A percentile compares a stretch with the other conserved stretches of the same genome.
Evolutionary conservation across 2,888 invertebrate species (phyloP).

Genomic region (Capitulum mitella): DNA sequence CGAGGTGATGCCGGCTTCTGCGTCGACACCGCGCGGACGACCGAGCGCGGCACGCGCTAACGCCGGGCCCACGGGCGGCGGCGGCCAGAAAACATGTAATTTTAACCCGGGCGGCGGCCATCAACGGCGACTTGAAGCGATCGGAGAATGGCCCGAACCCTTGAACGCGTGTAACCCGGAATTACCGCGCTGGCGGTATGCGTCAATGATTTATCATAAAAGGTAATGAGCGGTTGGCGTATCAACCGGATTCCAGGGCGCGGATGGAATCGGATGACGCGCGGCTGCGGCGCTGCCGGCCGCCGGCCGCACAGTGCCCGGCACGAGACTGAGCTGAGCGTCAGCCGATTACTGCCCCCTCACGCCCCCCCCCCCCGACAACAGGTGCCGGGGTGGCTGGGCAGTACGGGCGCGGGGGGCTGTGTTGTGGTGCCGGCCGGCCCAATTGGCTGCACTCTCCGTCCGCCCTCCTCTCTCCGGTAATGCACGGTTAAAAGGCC

Average conservation of each 20-base stretch:
- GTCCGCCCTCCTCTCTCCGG: background rate
- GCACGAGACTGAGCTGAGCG: background rate
- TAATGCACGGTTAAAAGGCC: background rate
- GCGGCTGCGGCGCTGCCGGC: background rate
- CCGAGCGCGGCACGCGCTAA: background rate
- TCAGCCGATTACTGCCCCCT: too few species aligned
- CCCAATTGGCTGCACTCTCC: background rate
- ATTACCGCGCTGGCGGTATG: background rate
- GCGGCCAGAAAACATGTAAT: constrained; percentile 15
- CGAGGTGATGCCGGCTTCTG: background rate
- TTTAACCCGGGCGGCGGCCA: background rate
- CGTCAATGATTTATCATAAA: constrained; percentile 17
- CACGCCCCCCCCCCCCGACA: too few species aligned
- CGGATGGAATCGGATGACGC: background rate
- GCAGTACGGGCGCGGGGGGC: background rate
- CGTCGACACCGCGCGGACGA: background rate
- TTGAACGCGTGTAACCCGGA: constrained; percentile 11
- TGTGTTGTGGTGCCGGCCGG: background rate
- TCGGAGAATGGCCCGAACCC: background rate
- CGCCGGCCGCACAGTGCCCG: too few species aligned
- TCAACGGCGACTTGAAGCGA: constrained; percentile 7
- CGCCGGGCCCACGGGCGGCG: background rate
- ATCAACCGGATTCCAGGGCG: background rate
- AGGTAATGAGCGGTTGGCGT: background rate
- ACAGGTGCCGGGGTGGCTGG: too few species aligned